Evolutionary conservation across 1,140 invertebrate genomes (phyloP).

Genomic region (Vanessa tameamea): DNA sequence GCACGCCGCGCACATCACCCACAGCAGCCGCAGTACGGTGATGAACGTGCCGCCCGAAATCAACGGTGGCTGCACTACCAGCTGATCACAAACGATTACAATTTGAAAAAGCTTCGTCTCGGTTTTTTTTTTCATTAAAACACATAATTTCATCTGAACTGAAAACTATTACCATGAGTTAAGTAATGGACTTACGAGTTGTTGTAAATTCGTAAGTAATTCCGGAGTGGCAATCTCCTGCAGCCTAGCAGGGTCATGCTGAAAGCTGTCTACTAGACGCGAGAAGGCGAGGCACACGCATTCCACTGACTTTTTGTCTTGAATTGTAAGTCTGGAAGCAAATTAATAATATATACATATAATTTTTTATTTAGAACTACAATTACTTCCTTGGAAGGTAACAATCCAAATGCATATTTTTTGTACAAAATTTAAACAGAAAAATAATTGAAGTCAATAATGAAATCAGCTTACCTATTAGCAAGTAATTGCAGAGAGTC

Average conservation of each 20-base stretch:
- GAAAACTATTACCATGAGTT: constrained; percentile 3
- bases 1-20: constrained; percentile 96
- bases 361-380: too few relatives aligned
- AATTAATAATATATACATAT: constrained; percentile 2
- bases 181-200: constrained; percentile 83
- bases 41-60: constrained; percentile 97
- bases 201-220: constrained; percentile 95
- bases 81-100: constrained; percentile 66
- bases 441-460: background rate
- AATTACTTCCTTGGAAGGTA: background rate
- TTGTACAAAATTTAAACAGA: too few relatives aligned
- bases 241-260: constrained; percentile 92
- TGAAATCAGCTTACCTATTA: constrained; percentile 75
- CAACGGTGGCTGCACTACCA: constrained; percentile 95
- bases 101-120: too few relatives aligned
- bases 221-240: constrained; percentile 97
- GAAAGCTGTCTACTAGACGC: constrained; percentile 97
- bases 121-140: too few relatives aligned
- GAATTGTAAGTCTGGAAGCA: constrained; percentile 89
- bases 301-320: constrained; percentile 99
- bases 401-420: background rate
- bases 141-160: too few relatives aligned
- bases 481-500: constrained; percentile 94
- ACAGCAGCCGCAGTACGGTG: constrained; percentile 96
- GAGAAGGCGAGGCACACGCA: constrained; percentile 98